These are phyloP conservation scores for Microplitis demolitor DNA, from an alignment of 1,140 invertebrate species.

Conservation along the genomic window DNA sequence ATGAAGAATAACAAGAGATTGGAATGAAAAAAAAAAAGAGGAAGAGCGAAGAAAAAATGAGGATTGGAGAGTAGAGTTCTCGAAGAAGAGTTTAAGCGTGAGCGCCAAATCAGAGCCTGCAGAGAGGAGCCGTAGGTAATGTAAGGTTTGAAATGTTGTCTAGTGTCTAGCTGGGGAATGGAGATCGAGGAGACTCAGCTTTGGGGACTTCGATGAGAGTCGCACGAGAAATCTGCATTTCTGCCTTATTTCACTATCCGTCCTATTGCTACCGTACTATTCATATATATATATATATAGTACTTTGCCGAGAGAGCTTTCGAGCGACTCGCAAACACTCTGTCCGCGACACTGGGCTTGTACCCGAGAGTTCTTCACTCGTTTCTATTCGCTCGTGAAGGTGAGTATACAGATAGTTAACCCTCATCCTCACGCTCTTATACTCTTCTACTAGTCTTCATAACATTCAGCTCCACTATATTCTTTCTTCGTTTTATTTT, in stretches of 20 bases:
- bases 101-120: not conserved
- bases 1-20: not conserved
- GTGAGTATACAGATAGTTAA: slow-evolving; percentile 9
- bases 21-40: not conserved
- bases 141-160: not conserved
- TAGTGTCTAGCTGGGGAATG: not conserved
- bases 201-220: slow-evolving; percentile 21
- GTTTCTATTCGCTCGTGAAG: not conserved
- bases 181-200: slow-evolving; percentile 10
- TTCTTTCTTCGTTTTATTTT: slow-evolving; percentile 8
- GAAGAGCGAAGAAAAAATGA: not conserved
- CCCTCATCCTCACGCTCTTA: slow-evolving; percentile 9
- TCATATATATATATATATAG: too few relatives aligned
- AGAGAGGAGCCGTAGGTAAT: not conserved
- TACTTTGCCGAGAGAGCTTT: slow-evolving; percentile 53
- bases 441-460: slow-evolving; percentile 29
- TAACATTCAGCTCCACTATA: slow-evolving; percentile 52
- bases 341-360: slow-evolving; percentile 29
- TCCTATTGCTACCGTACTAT: slow-evolving; percentile 38
- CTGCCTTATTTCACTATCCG: slow-evolving; percentile 46
- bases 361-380: slow-evolving; percentile 18
- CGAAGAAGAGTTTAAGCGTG: slow-evolving; percentile 4
- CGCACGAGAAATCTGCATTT: slow-evolving; percentile 57
- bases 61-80: not conserved
- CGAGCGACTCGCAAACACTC: slow-evolving; percentile 59